Evolutionary conservation across 2,113 vertebrate genomes (phyloP).

Genomic region (Chionomys nivalis): DNA sequence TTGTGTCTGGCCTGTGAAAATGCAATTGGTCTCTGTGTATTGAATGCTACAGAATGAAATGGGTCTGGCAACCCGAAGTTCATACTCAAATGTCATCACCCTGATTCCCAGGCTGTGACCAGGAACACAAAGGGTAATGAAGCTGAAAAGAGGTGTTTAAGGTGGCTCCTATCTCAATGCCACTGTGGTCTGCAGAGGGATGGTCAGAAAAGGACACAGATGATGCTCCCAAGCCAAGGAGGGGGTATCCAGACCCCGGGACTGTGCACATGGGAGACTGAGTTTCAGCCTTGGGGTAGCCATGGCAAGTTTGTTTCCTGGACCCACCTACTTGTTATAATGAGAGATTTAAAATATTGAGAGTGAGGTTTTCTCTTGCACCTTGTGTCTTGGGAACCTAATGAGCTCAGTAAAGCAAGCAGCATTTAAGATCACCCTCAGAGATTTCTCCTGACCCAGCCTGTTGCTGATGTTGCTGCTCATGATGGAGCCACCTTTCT

Average conservation of each 20-base stretch:
- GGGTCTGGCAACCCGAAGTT: not conserved
- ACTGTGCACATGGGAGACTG: too few species aligned
- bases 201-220: not conserved
- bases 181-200: not conserved
- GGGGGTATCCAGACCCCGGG: fast-evolving
- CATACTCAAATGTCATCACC: not conserved
- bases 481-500: not conserved
- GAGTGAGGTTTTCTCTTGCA: not conserved
- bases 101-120: not conserved
- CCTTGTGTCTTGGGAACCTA: not conserved
- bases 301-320: not conserved
- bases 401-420: not conserved
- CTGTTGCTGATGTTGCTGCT: not conserved
- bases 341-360: not conserved
- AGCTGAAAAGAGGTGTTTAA: not conserved
- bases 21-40: not conserved
- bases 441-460: not conserved
- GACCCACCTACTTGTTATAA: not conserved
- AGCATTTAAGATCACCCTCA: not conserved
- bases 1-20: not conserved
- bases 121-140: not conserved
- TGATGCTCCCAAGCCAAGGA: too few species aligned
- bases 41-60: not conserved
- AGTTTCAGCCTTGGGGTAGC: not conserved
- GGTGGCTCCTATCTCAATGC: not conserved